Conservation (phyloP, 2,888 invertebrate species). For the Chelonus formosanus region DNA sequence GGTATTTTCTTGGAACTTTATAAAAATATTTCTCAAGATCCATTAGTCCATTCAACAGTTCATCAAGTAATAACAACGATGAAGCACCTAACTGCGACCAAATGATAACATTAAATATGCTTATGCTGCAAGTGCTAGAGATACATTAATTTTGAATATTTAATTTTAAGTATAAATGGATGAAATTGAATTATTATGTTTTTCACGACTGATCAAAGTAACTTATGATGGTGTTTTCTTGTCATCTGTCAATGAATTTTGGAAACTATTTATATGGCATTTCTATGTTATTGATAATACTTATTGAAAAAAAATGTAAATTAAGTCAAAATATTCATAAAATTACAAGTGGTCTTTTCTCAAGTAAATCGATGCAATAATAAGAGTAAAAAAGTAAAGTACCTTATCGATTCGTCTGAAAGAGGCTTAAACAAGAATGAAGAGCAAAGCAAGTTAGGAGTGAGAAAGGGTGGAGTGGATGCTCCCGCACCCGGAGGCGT, state of each 20-base stretch:
- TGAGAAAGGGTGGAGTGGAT: conserved; percentile 32
- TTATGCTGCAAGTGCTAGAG: not conserved
- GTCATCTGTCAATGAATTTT: not conserved
- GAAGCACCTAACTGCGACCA: conserved; percentile 25
- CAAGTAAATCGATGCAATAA: not conserved
- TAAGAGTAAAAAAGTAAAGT: conserved; percentile 7
- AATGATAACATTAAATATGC: conserved; percentile 21
- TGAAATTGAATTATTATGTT: conserved; percentile 5
- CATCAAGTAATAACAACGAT: conserved; percentile 43
- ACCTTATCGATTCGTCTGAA: conserved; percentile 40
- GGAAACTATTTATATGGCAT: not conserved
- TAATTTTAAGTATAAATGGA: not conserved
- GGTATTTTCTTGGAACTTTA: conserved; percentile 1
- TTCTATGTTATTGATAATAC: not conserved
- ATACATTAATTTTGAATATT: not conserved
- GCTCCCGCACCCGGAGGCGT: conserved; percentile 43
- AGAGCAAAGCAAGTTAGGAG: conserved; percentile 18
- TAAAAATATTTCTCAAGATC: conserved; percentile 39
- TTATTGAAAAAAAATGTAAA: not conserved
- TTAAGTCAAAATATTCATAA: not conserved
- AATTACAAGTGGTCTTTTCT: not conserved
- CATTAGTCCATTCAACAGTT: conserved; percentile 46
- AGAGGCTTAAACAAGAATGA: conserved; percentile 39
- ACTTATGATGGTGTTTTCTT: conserved; percentile 4
- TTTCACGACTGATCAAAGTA: not conserved